These are phyloP conservation scores for Coracias cyanogaster DNA, from an alignment of 2,797 vertebrate genomes.

Conservation along the genomic window DNA sequence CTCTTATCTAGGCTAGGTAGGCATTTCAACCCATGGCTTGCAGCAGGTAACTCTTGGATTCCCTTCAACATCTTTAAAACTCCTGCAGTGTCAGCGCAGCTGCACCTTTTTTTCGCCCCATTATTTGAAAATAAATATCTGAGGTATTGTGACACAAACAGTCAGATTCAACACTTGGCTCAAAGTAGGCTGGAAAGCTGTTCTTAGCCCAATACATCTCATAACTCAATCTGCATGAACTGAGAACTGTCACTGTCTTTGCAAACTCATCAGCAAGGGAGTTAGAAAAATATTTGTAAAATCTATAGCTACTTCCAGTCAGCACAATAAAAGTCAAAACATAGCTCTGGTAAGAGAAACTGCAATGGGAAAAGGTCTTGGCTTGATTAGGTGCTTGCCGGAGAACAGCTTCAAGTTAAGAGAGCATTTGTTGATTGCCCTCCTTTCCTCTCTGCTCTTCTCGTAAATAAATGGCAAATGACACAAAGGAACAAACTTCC, in stretches of 20 bases:
- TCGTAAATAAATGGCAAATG: neutral
- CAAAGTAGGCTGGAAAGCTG: neutral
- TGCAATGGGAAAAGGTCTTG: neutral
- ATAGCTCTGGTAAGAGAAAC: fast-evolving
- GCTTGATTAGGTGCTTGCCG: neutral
- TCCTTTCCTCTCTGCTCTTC: neutral
- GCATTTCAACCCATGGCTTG: neutral
- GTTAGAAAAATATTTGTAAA: neutral
- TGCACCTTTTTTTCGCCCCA: neutral
- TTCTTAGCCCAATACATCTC: neutral
- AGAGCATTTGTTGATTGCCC: neutral
- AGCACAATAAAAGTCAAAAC: neutral
- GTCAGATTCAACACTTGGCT: neutral
- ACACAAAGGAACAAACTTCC: neutral
- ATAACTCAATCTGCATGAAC: neutral
- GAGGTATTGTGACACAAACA: neutral
- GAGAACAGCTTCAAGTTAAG: neutral
- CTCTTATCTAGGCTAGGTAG: neutral
- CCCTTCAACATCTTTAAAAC: neutral
- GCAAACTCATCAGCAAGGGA: neutral
- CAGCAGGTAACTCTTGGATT: neutral
- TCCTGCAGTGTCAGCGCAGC: neutral
- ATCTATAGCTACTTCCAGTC: neutral
- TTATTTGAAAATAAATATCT: neutral
- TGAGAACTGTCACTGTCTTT: neutral